These are phyloP conservation scores for Thymelicus sylvestris DNA, from an alignment of 2,888 invertebrate species.

Conservation along the genomic window DNA sequence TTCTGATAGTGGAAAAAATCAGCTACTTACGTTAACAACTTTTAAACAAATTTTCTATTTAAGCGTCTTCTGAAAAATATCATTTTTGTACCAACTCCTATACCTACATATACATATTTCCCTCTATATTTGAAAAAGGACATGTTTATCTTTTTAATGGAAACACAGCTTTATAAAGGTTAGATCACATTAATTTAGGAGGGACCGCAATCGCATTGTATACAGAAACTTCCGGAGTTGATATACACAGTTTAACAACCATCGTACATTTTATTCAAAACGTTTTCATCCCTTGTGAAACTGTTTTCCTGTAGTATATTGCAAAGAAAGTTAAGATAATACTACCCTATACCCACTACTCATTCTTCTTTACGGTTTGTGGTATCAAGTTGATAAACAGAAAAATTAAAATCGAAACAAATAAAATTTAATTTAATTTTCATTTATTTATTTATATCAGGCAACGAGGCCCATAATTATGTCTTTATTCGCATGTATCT, in stretches of 20 bases:
- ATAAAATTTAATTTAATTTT: too few relatives aligned
- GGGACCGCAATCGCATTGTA: slow-evolving; percentile 15
- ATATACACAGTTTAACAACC: slow-evolving; percentile 19
- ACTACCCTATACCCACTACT: too few relatives aligned
- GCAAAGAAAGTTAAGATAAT: slow-evolving; percentile 11
- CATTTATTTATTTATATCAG: too few relatives aligned
- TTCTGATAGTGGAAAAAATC: too few relatives aligned
- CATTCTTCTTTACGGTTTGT: neutral
- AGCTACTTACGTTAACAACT: too few relatives aligned
- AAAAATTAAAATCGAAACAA: too few relatives aligned
- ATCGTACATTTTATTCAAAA: neutral
- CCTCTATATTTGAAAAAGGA: neutral
- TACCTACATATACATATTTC: neutral
- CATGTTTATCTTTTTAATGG: neutral
- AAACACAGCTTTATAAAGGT: slow-evolving; percentile 9
- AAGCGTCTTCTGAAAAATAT: too few relatives aligned
- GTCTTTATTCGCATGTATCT: too few relatives aligned
- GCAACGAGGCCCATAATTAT: too few relatives aligned
- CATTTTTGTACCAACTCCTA: too few relatives aligned
- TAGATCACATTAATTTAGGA: slow-evolving; percentile 7
- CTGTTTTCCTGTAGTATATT: slow-evolving; percentile 5
- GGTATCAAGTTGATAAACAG: neutral
- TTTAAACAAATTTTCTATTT: too few relatives aligned
- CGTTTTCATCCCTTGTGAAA: neutral
- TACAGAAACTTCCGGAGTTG: slow-evolving; percentile 17